Evolutionary conservation across 1,140 invertebrate genomes (phyloP).

Genomic region (Cotesia typhae): DNA sequence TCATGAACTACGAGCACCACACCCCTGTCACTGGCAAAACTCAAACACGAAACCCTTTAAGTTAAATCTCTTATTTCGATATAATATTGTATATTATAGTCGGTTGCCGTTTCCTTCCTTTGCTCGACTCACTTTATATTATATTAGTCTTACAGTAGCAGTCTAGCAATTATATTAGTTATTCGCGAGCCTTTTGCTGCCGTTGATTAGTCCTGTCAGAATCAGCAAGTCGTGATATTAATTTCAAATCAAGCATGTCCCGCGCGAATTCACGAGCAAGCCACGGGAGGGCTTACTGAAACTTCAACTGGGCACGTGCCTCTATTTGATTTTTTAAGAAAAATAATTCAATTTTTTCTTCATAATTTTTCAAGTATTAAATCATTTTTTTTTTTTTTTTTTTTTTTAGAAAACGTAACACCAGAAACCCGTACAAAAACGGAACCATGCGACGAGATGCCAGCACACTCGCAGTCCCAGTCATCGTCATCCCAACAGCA

Average conservation of each 20-base stretch:
- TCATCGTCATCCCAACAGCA: constrained; percentile 58
- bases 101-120: constrained; percentile 48
- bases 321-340: neutral
- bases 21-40: constrained; percentile 66
- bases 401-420: constrained; percentile 56
- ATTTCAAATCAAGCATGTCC: constrained; percentile 60
- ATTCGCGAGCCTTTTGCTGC: constrained; percentile 12
- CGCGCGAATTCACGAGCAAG: neutral
- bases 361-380: too few relatives aligned
- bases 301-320: neutral
- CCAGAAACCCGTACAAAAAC: constrained; percentile 59
- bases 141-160: too few relatives aligned
- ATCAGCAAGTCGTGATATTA: constrained; percentile 65
- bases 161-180: too few relatives aligned
- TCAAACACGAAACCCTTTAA: constrained; percentile 67
- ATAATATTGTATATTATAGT: constrained; percentile 39
- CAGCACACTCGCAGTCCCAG: constrained; percentile 64
- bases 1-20: constrained; percentile 32
- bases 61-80: constrained; percentile 67
- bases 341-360: constrained; percentile 3
- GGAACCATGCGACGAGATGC: constrained; percentile 63
- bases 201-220: constrained; percentile 66
- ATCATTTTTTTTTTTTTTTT: neutral
- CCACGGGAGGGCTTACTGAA: constrained; percentile 13
- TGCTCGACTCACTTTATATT: neutral